Evolutionary conservation across 1,140 invertebrate species (phyloP), one percentile per base, ranked within the genome.

Genomic region (Aphelenchoides fujianensis): DNA sequence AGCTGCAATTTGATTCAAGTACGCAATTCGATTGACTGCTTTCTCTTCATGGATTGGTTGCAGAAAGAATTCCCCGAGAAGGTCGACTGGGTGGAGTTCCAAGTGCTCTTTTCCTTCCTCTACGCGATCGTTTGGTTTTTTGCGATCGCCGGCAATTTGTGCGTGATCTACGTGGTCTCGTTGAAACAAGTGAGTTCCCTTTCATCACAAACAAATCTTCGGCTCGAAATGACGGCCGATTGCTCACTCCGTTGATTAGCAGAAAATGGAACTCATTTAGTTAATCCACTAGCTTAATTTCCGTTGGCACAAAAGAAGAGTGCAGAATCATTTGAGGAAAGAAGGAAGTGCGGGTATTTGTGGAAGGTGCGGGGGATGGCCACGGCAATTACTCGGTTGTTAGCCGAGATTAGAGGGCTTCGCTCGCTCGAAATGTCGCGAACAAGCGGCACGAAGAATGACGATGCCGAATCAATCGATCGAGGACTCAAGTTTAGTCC

Each of bases 111-210:
- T 69, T 73, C 80, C 35, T n/a, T 77, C 28, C 66, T 83, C 1
- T 83, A 83, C 70, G 69, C 76, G n/a, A 30, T 83, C 27, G 73
- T 83, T 32, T 83, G 82, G 82, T 69, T 81, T 1, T 53, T 59
- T 31, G 82, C 82, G 28, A 70, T 84, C 48, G 67, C 74, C 16
- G 82, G 82, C 30, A 83, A 83, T 69, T 55, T 81, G 31, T 73
- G 73, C 30, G 82, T 83, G 16, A 69, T 83, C 7, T 83, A 83
- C 70, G 77, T 83, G 5, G 82, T 83, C 34, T 69, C 77, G 12
- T 76, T 84, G 27, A 83, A 84, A 68, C 81, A 83, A 72, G 82
- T 84, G 63, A 54, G 37, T 69, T 35, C 12, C 2, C 27, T 27
- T 19, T 69, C 35, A 7, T 9, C 12, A 48, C 41, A 16, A 48